Evolutionary conservation across 2,797 vertebrate genomes (phyloP).

Genomic region (Lepus oiostolus): DNA sequence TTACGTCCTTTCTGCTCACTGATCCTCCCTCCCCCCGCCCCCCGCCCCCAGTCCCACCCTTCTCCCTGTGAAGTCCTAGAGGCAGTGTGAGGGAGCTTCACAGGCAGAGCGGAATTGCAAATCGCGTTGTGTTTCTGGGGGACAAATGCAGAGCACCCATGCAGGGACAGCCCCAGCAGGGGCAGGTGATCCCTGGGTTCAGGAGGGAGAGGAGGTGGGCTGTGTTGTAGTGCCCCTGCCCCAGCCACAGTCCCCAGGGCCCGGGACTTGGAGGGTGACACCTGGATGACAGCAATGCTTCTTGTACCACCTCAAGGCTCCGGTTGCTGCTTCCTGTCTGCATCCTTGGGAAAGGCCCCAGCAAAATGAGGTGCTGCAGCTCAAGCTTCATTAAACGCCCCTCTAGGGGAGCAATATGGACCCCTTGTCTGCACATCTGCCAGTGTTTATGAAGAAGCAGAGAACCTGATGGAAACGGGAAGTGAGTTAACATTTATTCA

Average conservation of each 20-base stretch:
- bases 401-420: background rate
- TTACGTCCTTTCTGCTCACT: background rate
- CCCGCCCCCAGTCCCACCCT: background rate
- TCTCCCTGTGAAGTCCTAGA: background rate
- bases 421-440: background rate
- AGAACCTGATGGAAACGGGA: background rate
- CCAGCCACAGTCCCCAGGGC: background rate
- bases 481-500: background rate
- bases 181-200: too few relatives aligned
- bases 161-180: background rate
- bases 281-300: background rate
- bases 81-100: background rate
- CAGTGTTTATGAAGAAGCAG: background rate
- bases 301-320: background rate
- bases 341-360: background rate
- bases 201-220: rapidly evolving
- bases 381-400: background rate
- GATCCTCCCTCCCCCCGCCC: too few relatives aligned
- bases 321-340: background rate
- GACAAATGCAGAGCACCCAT: background rate
- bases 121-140: background rate
- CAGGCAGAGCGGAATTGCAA: background rate
- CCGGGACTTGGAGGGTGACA: background rate
- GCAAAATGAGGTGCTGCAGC: background rate
- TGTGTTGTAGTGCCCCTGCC: background rate